These are phyloP conservation scores for Tenrec ecaudatus DNA, from an alignment of 2,113 vertebrate genomes.

Conservation along the genomic window DNA sequence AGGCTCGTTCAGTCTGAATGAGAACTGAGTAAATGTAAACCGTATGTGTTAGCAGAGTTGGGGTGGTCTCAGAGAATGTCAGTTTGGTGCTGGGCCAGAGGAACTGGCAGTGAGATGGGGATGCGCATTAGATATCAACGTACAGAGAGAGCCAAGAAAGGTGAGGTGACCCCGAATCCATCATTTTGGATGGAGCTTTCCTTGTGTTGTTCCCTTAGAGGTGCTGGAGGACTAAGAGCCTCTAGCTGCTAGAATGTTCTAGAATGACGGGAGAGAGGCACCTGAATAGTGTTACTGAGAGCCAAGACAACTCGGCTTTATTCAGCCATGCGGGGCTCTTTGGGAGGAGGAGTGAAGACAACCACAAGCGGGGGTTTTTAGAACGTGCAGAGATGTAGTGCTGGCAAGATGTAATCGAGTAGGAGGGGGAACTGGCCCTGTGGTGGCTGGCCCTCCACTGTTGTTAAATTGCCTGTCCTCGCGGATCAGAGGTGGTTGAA, in stretches of 20 bases:
- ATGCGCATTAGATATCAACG: neutral
- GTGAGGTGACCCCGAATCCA: too few species aligned
- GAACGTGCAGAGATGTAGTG: neutral
- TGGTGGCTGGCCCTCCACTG: neutral
- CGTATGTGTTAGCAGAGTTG: neutral
- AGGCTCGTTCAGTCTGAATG: neutral
- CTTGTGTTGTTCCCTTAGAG: too few species aligned
- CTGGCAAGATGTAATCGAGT: slow-evolving; percentile 35
- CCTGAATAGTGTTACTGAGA: neutral
- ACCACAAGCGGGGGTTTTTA: slow-evolving; percentile 22
- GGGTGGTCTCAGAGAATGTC: rapidly evolving
- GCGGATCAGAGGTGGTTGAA: slow-evolving; percentile 46
- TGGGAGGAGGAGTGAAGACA: neutral
- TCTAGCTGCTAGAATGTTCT: neutral
- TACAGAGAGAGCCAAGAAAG: neutral
- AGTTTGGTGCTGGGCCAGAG: neutral
- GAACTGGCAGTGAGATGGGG: neutral
- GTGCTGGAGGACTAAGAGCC: too few species aligned
- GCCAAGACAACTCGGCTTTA: neutral
- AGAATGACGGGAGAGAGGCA: neutral
- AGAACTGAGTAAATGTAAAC: neutral
- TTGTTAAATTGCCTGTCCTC: slow-evolving; percentile 41
- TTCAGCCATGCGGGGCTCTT: neutral
- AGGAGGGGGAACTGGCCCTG: slow-evolving; percentile 10
- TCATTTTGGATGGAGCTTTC: too few species aligned